Evolutionary conservation across 2,888 invertebrate genomes (phyloP), one percentile per base, ranked within the genome.

Genomic region (Drosophila birchii): DNA sequence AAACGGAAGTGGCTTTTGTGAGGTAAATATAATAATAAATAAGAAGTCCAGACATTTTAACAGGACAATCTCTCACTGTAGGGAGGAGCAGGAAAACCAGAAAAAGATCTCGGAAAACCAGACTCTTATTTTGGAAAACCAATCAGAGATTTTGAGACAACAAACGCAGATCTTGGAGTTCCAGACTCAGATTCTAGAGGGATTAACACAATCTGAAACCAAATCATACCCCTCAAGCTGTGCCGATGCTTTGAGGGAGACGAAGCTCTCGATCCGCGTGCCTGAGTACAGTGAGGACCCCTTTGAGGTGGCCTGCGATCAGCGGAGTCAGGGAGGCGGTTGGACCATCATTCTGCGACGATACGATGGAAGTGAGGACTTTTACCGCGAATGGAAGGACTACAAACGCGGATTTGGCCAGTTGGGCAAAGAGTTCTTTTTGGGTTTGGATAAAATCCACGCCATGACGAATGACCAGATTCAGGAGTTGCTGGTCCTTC

Each of bases 331-430:
- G 0, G 44, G 53, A 1, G 63, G 63, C 0, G 63, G 62, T 1
- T 69, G 62, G 63, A 63, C 61, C 0, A 23, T 69, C 0, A 14
- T 69, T 12, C 6, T 55, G 45, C 57, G 53, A 1, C 20, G 69
- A 9, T 16, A 20, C 32, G 39, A 57, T 39, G 64, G 64, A 1
- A 51, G 53, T 12, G 32, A 43, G 14, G 20, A 43, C 20, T 41
- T 41, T 5, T 41, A 41, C 26, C 69, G 38, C 0, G 23, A 29
- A 0, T 63, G 63, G 63, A 3, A 32, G 5, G 57, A 57, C 26
- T 69, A 69, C 44, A 57, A 64, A n/a, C 1, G 16, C 0, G 69
- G 69, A 29, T 70, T 70, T 23, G 69, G 69, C 1, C 3, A 53
- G 9, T 18, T 70, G 39, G 16, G 44, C 12, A 39, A 29, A 3